Evolutionary conservation across 2,113 vertebrate species (phyloP).

Genomic region (Capreolus pygargus): DNA sequence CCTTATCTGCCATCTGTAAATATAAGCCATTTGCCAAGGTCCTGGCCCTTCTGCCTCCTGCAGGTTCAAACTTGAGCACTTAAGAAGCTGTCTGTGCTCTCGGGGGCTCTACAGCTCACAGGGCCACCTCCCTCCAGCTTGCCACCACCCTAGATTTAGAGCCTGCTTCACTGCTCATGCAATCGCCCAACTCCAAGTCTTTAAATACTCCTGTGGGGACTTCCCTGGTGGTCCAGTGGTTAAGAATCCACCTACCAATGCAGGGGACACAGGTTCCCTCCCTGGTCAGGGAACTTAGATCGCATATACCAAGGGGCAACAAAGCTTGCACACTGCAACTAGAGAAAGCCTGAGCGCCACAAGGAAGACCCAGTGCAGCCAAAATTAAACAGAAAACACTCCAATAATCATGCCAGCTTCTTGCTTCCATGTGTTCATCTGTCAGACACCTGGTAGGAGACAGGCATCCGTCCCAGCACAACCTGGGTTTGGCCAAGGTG

Average conservation of each 20-base stretch:
- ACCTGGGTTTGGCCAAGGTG: not conserved
- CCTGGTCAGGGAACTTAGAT: not conserved
- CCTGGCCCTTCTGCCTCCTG: not conserved
- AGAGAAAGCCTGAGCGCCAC: not conserved
- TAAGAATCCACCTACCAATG: not conserved
- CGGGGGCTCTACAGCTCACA: not conserved
- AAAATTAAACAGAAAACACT: not conserved
- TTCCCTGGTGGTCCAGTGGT: not conserved
- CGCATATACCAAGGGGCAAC: not conserved
- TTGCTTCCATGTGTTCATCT: fast-evolving
- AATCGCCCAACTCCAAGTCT: not conserved
- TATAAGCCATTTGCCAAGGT: not conserved
- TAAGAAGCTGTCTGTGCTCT: not conserved
- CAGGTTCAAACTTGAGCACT: not conserved
- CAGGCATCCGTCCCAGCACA: not conserved
- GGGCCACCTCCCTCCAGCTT: not conserved
- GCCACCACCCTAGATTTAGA: not conserved
- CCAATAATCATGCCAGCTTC: not conserved
- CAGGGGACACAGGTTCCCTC: not conserved
- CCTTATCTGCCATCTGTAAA: not conserved
- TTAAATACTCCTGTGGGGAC: not conserved
- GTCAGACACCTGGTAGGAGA: not conserved
- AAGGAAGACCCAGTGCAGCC: not conserved
- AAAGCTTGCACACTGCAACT: not conserved
- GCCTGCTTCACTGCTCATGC: not conserved